Base-by-base conservation (phyloP, 2,113 vertebrate genomes). In the Siniperca chuatsi region DNA sequence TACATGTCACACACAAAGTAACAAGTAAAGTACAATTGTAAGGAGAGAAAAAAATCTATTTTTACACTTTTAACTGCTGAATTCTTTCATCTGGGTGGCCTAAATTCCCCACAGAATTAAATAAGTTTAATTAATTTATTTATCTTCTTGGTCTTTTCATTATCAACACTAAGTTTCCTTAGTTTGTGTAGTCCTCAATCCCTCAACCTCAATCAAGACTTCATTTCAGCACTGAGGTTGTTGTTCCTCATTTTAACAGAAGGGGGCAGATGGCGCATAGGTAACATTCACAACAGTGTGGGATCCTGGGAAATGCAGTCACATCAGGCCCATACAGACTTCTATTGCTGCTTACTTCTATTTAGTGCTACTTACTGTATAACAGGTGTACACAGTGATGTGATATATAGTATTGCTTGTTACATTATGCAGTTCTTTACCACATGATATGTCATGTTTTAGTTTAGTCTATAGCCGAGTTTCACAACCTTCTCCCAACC, bases 181-280 rank as follows among this genome's bases (percentile, higher is more conserved):
- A 33, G 29, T 21, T n/a, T 6, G 16, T 68, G 12, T 16, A 0
- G 1, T 52, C 18, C 7, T 25, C 29, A 58, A 23, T 23, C 52
- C 42, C 5, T 35, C 29, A 54, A 12, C 6, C 7, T 33, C n/a
- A 15, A 42, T 25, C 35, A 15, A 29, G 21, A 25, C 13, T 18
- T 18, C 20, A 18, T 35, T 8, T 67, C 18, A 60, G 54, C 33
- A 25, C 8, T 29, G 10, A 20, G 44, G n/a, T 6, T 76, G 62
- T 37, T 58, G 75, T 84, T 86, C 46, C 20, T 42, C 16, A 35
- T 72, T 68, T 20, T 23, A 78, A 78, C 94, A 92, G 82, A 87
- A 94, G 94, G 70, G 75, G 94, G 88, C 87, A 79, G 73, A 42
- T 48, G 72, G 55, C 78, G 29, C 69, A 71, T 64, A 82, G 33